Evolutionary conservation across 2,888 invertebrate genomes (phyloP), one percentile per base, ranked within the genome.

Genomic region (Heliconius aoede): DNA sequence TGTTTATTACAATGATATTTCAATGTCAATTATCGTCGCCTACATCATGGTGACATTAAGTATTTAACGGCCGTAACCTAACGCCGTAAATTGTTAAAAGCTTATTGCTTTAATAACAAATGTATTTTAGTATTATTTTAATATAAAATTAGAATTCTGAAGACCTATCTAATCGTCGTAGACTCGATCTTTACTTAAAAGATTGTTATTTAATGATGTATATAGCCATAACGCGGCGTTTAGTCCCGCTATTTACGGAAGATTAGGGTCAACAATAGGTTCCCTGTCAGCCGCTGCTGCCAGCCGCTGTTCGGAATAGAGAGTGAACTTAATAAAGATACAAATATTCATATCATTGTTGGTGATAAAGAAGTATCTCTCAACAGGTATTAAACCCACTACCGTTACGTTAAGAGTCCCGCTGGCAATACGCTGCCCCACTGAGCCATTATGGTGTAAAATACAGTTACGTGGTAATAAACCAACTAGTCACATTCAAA

Each of bases 401-500:
- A 58, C 58, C 24, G 24, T n/a, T n/a, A n/a, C n/a, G n/a, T n/a
- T n/a, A n/a, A n/a, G n/a, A n/a, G n/a, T n/a, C n/a, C 13, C n/a
- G 60, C 1, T 15, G 4, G 4, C n/a, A 4, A 58, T 0, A 2
- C 24, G 26, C 26, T 60, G 26, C 15, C 1, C 26, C 26, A 26
- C 7, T 26, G 4, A 5, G 15, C 60, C 5, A 28, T 26, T 24
- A 7, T 15, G 26, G 26, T 26, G 26, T 18, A 60, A 58, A 74
- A 36, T 68, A 60, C 36, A 60, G 58, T 74, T 67, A 40, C 36
- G 8, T 24, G 64, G 64, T 36, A 36, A 55, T 69, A 69, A 26
- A 51, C 18, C 67, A 40, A n/a, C 46, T 58, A 60, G 26, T 18
- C 67, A 67, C 68, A 58, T 78, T 68, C 73, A 79, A 76, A 79